Evolutionary conservation across 30 jellyfish, hydroid and myxozoan genomes (phyloP).

Genomic region (Clytia hemisphaerica): DNA sequence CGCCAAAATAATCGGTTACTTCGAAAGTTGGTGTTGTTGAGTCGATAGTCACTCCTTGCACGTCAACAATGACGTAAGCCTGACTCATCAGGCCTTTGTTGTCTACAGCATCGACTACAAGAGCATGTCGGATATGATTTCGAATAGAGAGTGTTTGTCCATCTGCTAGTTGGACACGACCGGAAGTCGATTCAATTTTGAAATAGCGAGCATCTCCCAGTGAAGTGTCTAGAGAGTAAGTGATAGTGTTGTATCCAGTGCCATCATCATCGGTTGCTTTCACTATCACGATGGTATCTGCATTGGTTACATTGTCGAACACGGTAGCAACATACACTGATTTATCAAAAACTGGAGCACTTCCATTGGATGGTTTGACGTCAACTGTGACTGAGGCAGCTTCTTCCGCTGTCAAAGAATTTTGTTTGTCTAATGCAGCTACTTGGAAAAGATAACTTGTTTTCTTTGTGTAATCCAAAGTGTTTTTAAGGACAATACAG

Average conservation of each 20-base stretch:
- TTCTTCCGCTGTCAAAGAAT: neutral
- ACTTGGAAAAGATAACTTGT: slow-evolving; percentile 28
- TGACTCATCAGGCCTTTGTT: neutral
- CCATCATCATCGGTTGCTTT: slow-evolving; percentile 56
- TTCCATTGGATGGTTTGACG: slow-evolving; percentile 54
- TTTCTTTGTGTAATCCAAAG: slow-evolving; percentile 38
- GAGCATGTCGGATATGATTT: neutral
- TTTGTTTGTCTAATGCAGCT: slow-evolving; percentile 49
- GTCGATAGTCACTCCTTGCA: neutral
- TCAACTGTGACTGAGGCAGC: slow-evolving; percentile 32
- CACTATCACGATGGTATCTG: slow-evolving; percentile 36
- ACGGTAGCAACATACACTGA: slow-evolving; percentile 34
- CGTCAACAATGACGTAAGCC: slow-evolving; percentile 22
- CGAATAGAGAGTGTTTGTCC: slow-evolving; percentile 19
- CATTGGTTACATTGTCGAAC: slow-evolving; percentile 38
- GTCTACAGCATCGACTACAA: slow-evolving; percentile 16
- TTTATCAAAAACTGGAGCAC: slow-evolving; percentile 55
- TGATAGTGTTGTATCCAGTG: slow-evolving; percentile 24
- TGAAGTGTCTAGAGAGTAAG: slow-evolving; percentile 18
- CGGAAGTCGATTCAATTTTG: slow-evolving; percentile 52
- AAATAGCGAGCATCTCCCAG: slow-evolving; percentile 49
- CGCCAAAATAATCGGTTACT: too few species aligned
- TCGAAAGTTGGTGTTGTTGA: too few species aligned
- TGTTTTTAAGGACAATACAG: slow-evolving; percentile 28
- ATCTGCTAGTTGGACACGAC: slow-evolving; percentile 36